A percentile compares a stretch with the other conserved stretches of the same genome.
These are phyloP conservation scores for Herpetotheres cachinnans DNA, from an alignment of 2,113 vertebrate genomes.

Conservation along the genomic window DNA sequence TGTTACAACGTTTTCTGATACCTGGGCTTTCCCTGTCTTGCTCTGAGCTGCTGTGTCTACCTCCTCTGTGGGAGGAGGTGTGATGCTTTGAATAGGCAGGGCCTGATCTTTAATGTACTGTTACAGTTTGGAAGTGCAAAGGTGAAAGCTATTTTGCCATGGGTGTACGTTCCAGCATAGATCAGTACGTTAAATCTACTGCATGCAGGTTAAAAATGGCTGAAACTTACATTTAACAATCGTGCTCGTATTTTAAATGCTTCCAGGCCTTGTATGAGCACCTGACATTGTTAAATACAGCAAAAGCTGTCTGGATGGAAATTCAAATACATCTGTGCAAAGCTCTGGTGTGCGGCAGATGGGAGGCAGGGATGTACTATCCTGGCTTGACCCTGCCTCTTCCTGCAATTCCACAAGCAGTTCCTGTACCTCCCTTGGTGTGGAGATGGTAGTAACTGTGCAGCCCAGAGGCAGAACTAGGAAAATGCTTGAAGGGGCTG, in stretches of 20 bases:
- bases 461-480: neutral
- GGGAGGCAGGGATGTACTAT: accelerated
- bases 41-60: neutral
- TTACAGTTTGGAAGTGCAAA: neutral
- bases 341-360: neutral
- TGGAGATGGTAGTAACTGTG: neutral
- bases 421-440: accelerated
- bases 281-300: neutral
- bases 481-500: accelerated
- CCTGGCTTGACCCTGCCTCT: neutral
- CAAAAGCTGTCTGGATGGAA: neutral
- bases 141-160: neutral
- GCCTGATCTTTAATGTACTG: neutral
- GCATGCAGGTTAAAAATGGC: neutral
- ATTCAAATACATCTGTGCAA: neutral
- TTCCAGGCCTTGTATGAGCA: neutral
- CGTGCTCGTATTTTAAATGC: neutral
- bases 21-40: neutral
- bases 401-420: neutral
- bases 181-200: neutral
- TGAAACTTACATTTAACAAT: neutral
- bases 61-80: accelerated
- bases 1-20: accelerated
- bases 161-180: neutral
- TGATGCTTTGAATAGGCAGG: neutral